phyloP scores from a whole-genome alignment of 2,888 invertebrate species.

The Troides oblongomaculatus region DNA sequence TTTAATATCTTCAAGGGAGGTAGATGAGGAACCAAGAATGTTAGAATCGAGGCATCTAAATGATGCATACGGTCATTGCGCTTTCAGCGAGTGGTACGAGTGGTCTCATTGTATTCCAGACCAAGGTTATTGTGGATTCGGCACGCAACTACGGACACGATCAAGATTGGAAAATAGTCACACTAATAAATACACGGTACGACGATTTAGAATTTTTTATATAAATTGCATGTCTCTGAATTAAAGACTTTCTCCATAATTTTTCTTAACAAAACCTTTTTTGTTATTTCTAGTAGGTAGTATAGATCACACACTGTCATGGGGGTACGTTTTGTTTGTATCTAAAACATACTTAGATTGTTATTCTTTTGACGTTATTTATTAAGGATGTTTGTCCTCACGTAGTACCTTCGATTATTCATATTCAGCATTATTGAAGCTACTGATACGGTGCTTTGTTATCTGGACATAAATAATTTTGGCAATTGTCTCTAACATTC shows the following conservation, averaged over 20 bases:
- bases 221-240: neutral
- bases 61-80: constrained; percentile 35
- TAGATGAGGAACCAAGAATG: constrained; percentile 44
- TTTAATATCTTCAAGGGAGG: constrained; percentile 36
- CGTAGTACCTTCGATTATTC: neutral
- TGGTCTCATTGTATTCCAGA: constrained; percentile 56
- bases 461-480: neutral
- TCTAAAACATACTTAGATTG: neutral
- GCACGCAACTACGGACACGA: constrained; percentile 45
- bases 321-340: neutral
- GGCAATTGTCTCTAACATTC: neutral
- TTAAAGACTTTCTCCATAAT: neutral
- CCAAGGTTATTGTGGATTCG: constrained; percentile 52
- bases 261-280: neutral
- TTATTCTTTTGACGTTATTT: neutral
- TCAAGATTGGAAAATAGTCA: constrained; percentile 26
- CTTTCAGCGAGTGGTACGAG: constrained; percentile 50
- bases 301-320: neutral
- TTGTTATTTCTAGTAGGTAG: neutral
- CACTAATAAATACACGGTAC: constrained; percentile 20
- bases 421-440: neutral
- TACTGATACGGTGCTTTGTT: neutral
- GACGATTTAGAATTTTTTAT: neutral
- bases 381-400: constrained; percentile 18
- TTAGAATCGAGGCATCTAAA: constrained; percentile 41